Conservation (phyloP, 2,113 vertebrate species). For the Raja brachyura region DNA sequence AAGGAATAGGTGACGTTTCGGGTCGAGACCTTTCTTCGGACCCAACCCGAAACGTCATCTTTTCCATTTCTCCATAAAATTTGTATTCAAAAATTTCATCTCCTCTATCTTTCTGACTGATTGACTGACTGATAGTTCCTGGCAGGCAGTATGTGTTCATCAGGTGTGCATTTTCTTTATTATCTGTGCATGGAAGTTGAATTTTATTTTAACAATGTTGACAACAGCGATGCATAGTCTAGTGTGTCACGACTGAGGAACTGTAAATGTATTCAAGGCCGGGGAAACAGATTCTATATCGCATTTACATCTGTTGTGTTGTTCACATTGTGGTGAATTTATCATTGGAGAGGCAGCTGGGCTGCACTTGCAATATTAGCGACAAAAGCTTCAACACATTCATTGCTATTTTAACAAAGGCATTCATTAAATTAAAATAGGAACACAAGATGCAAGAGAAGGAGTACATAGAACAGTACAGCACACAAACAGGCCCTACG, state of each 20-base stretch:
- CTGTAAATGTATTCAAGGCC: slow-evolving; percentile 8
- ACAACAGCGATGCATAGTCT: background rate
- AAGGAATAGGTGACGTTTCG: no score
- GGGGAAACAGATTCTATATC: background rate
- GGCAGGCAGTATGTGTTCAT: background rate
- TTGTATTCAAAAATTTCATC: no score
- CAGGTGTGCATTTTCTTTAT: background rate
- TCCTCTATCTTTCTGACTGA: no score
- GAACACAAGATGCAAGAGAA: no score
- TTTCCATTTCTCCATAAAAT: no score
- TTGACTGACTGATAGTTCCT: background rate
- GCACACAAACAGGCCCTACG: no score
- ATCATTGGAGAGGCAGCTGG: background rate
- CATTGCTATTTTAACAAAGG: background rate
- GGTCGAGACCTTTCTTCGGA: no score
- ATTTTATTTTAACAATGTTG: background rate
- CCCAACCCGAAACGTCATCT: no score
- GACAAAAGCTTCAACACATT: slow-evolving; percentile 15
- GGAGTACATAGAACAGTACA: no score
- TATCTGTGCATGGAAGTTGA: no score
- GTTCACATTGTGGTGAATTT: background rate
- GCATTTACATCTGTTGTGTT: background rate
- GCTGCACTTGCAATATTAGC: slow-evolving; percentile 7
- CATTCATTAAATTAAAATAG: slow-evolving; percentile 15
- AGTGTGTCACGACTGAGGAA: background rate